phyloP scores from a whole-genome alignment of 2,888 invertebrate genomes.

The Esperia sulphurella region DNA sequence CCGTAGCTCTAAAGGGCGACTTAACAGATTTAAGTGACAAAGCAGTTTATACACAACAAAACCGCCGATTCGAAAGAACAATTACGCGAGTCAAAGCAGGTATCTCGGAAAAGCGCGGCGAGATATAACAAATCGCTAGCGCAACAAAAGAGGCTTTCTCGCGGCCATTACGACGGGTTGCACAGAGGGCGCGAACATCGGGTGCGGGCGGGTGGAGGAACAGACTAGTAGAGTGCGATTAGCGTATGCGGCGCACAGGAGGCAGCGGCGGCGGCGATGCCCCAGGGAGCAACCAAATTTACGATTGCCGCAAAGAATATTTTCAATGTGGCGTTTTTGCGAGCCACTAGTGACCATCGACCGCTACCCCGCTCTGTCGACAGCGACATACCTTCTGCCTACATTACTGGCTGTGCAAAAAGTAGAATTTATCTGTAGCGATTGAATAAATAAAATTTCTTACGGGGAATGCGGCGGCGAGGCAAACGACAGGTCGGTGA shows the following conservation, averaged over 20 bases:
- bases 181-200: conserved; percentile 44
- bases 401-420: conserved; percentile 27
- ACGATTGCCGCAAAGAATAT: conserved; percentile 74
- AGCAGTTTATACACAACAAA: conserved; percentile 73
- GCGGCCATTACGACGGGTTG: conserved; percentile 70
- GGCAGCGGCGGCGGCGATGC: conserved; percentile 42
- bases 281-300: conserved; percentile 53
- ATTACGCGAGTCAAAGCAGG: conserved; percentile 74
- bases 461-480: conserved; percentile 31
- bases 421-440: conserved; percentile 37
- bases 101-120: conserved; percentile 66
- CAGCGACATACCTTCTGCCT: conserved; percentile 18
- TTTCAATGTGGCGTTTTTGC: conserved; percentile 62
- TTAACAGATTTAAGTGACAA: conserved; percentile 73
- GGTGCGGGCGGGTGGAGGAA: conserved; percentile 29
- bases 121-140: conserved; percentile 74
- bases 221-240: conserved; percentile 67
- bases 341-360: conserved; percentile 54
- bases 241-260: conserved; percentile 59
- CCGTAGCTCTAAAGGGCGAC: conserved; percentile 41
- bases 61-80: conserved; percentile 73
- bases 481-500: conserved; percentile 51
- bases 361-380: conserved; percentile 20
- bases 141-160: conserved; percentile 77
- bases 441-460: conserved; percentile 59